Base-by-base conservation (phyloP, 92 coral and sea anemone species). In the Zoanthus sansibaricus region DNA sequence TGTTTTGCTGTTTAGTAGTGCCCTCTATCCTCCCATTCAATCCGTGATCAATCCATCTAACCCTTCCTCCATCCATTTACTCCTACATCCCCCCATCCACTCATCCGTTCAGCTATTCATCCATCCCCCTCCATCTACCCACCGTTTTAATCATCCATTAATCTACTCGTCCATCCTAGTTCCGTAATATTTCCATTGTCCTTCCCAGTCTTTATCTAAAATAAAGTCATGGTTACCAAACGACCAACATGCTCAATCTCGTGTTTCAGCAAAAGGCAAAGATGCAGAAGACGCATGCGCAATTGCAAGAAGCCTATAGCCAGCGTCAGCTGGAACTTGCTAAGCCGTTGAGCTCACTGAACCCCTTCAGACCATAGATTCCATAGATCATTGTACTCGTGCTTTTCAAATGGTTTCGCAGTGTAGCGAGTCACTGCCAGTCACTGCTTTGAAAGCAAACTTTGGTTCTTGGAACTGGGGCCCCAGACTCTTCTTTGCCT, bases 271-370 rank as follows among this genome's bases (percentile, higher is more conserved):
- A 94, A 92, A 96, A 96, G 75, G 88, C 98, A 49, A 96, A 96
- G 88, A 94, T 96, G 83, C 98, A 94, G 61, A 96, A 96, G 77
- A 93, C 94, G 89, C 98, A 96, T 77, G 98, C 96, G 3, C 98
- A 93, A 75, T 88, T 96, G 88, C 98, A 96, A 79, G 96, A 94
- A 78, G 96, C 94, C 3, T 91, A 93, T 70, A 96, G 98, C 76
- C 72, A 92, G 67, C 92, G 95, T 54, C 98, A 96, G 68, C 92
- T 94, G 86, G 98, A 96, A 85, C 92, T 96, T 69, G 98, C 98
- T 6, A 94, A 96, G 88, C 94, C 98, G n/a, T n/a, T n/a, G n/a
- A n/a, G n/a, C n/a, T n/a, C n/a, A n/a, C n/a, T n/a, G n/a, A n/a
- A n/a, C n/a, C n/a, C n/a, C n/a, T n/a, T n/a, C n/a, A n/a, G n/a